Conservation (phyloP, 2,113 vertebrate genomes). For the Equus quagga region DNA sequence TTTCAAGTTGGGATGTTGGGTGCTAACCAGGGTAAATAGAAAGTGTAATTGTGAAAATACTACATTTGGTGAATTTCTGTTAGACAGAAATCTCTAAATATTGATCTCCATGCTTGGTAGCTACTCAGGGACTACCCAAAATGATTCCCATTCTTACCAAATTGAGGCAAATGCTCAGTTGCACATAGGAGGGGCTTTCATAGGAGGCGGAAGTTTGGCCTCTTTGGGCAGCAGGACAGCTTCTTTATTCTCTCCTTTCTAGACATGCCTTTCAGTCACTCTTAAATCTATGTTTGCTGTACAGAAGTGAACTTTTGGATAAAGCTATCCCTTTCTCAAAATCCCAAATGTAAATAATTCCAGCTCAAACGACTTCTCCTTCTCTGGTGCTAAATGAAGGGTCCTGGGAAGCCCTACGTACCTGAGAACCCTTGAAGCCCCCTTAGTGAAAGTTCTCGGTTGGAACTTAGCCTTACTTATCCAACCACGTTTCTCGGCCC, state of each 20-base stretch:
- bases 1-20: not conserved
- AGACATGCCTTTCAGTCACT: not conserved
- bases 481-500: not conserved
- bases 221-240: fast-evolving
- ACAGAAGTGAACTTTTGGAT: not conserved
- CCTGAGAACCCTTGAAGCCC: not conserved
- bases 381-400: not conserved
- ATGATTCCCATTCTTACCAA: not conserved
- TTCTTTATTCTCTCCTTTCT: not conserved
- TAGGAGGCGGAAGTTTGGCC: not conserved
- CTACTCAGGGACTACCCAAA: not conserved
- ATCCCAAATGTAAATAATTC: not conserved
- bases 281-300: not conserved
- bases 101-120: not conserved
- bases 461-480: not conserved
- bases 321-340: not conserved
- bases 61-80: not conserved
- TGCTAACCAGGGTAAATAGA: not conserved
- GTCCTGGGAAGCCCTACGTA: not conserved
- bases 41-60: not conserved
- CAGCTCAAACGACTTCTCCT: not conserved
- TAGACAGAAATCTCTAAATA: not conserved
- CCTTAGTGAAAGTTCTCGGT: not conserved
- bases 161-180: not conserved
- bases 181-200: not conserved